Conservation (phyloP, 1,140 invertebrate species). For the Hyles euphorbiae region DNA sequence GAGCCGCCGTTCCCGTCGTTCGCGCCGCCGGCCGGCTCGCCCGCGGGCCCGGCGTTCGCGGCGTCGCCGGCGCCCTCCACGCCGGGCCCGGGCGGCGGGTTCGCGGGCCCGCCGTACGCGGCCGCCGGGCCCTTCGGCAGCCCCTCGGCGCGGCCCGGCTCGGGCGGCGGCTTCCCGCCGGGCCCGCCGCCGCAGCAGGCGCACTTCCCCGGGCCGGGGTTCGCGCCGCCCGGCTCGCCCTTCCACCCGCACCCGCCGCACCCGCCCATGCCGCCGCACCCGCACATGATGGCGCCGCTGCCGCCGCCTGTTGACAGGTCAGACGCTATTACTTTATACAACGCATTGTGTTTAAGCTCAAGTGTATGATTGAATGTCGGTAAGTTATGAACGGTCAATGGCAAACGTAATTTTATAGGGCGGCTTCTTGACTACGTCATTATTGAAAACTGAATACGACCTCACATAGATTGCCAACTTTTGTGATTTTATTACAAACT, state of each 20-base stretch:
- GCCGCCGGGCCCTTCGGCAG: conserved; percentile 58
- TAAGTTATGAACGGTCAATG: too few species aligned
- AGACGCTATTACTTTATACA: conserved; percentile 11
- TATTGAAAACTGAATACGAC: too few species aligned
- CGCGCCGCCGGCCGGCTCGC: conserved; percentile 62
- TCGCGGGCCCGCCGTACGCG: conserved; percentile 48
- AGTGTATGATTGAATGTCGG: too few species aligned
- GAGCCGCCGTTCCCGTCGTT: conserved; percentile 61
- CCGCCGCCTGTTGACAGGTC: conserved; percentile 68
- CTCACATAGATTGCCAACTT: too few species aligned
- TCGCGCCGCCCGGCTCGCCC: conserved; percentile 60
- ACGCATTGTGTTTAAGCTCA: too few species aligned
- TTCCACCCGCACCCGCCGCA: conserved; percentile 64
- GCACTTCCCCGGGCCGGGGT: conserved; percentile 57
- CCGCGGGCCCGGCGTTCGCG: conserved; percentile 60
- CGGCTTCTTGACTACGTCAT: too few species aligned
- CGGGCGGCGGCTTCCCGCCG: conserved; percentile 53
- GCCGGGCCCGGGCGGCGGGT: conserved; percentile 49
- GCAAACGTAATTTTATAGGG: too few species aligned
- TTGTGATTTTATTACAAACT: too few species aligned
- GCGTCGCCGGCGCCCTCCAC: conserved; percentile 62
- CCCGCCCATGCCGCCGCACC: conserved; percentile 62
- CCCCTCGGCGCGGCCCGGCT: conserved; percentile 56
- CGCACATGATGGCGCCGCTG: conserved; percentile 68
- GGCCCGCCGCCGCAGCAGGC: conserved; percentile 44